A percentile compares a stretch with the other conserved stretches of the same genome.
phyloP scores from a whole-genome alignment of 2,797 vertebrate genomes.

The Cetoscarus ocellatus region DNA sequence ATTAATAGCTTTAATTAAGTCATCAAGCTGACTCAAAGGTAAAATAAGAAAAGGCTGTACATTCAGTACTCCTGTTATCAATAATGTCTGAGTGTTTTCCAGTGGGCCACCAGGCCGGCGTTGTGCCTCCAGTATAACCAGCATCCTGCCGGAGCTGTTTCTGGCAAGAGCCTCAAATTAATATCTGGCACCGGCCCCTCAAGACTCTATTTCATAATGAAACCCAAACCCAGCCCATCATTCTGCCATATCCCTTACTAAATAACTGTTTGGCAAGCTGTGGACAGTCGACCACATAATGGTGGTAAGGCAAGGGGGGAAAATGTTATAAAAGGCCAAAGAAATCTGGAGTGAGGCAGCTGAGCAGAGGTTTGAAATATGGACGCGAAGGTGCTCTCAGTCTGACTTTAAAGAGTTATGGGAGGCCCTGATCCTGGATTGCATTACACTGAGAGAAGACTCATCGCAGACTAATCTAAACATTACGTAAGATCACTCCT shows the following conservation, averaged over 20 bases:
- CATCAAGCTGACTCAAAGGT: constrained; percentile 22
- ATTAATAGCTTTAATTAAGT: constrained; percentile 37
- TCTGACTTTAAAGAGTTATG: constrained; percentile 67
- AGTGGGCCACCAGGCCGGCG: constrained; percentile 32
- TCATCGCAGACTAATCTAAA: constrained; percentile 70
- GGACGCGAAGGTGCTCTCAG: constrained; percentile 68
- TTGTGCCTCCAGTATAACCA: constrained; percentile 57
- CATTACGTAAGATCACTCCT: constrained; percentile 74
- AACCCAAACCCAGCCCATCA: constrained; percentile 57
- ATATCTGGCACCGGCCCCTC: constrained; percentile 68
- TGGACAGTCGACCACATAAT: constrained; percentile 52
- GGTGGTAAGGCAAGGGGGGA: constrained; percentile 38
- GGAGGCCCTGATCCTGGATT: constrained; percentile 61
- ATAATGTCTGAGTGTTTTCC: constrained; percentile 26
- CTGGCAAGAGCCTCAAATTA: constrained; percentile 75
- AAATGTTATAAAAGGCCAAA: constrained; percentile 55
- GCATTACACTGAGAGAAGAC: constrained; percentile 65
- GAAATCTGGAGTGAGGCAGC: constrained; percentile 32
- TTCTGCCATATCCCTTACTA: constrained; percentile 53
- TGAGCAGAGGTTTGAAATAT: constrained; percentile 58
- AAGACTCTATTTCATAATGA: constrained; percentile 59
- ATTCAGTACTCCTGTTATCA: constrained; percentile 26
- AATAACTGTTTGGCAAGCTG: constrained; percentile 53
- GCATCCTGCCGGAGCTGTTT: constrained; percentile 69
- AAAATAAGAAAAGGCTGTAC: constrained; percentile 46